Evolutionary conservation across 1,140 invertebrate genomes (phyloP).

Genomic region (Drosophila tsacasi): DNA sequence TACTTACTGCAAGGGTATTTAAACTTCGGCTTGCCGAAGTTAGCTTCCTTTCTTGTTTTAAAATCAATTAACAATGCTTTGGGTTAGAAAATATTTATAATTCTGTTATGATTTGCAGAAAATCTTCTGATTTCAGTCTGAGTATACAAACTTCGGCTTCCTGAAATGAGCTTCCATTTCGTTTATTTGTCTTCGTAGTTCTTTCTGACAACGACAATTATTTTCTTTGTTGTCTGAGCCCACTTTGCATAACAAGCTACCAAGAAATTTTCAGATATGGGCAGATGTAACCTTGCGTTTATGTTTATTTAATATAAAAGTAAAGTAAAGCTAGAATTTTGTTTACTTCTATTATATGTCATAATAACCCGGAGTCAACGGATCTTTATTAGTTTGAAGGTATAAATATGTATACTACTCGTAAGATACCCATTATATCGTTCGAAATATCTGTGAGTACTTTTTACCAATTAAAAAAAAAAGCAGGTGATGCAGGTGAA

Average conservation of each 20-base stretch:
- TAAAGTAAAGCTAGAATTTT: neutral
- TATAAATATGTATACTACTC: too few species aligned
- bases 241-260: conserved; percentile 12
- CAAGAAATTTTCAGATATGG: neutral
- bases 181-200: conserved; percentile 7
- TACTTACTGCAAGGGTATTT: too few species aligned
- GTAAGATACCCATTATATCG: neutral
- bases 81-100: neutral
- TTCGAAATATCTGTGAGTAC: neutral
- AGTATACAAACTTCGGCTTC: neutral
- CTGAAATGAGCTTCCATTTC: neutral
- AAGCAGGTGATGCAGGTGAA: neutral
- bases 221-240: conserved; percentile 9
- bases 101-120: neutral
- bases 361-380: neutral
- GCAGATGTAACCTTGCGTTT: neutral
- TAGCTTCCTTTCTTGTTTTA: too few species aligned
- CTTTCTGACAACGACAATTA: conserved; percentile 5
- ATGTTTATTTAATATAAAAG: neutral
- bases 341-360: neutral
- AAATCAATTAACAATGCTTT: neutral
- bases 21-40: too few species aligned
- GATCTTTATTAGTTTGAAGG: too few species aligned
- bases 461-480: neutral
- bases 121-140: neutral